Evolutionary conservation across 2,888 invertebrate species (phyloP).

Genomic region (Drosophila diplacantha): DNA sequence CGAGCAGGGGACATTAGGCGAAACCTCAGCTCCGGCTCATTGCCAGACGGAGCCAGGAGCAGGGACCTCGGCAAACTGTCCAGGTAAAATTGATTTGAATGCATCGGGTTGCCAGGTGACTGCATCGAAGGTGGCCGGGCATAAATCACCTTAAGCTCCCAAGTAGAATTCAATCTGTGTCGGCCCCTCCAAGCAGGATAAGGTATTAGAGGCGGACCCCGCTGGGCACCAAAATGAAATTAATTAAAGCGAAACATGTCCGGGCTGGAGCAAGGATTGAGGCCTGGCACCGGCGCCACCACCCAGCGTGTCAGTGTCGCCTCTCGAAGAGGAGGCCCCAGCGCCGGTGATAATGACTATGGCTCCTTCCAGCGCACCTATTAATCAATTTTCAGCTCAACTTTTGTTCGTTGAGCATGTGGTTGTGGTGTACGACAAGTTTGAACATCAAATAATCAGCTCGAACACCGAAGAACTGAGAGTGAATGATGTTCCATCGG

Average conservation of each 20-base stretch:
- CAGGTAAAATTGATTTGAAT: constrained; percentile 38
- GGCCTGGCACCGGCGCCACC: constrained; percentile 38
- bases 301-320: constrained; percentile 42
- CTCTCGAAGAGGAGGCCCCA: constrained; percentile 46
- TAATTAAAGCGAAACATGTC: constrained; percentile 62
- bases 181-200: constrained; percentile 7
- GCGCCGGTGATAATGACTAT: constrained; percentile 25
- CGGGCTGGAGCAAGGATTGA: constrained; percentile 4
- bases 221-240: constrained; percentile 58
- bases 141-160: constrained; percentile 32
- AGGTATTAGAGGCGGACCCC: constrained; percentile 26
- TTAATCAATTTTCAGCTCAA: constrained; percentile 67
- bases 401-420: constrained; percentile 47
- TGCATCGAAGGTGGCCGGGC: constrained; percentile 15
- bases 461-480: constrained; percentile 23
- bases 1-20: constrained; percentile 18
- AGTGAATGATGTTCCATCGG: constrained; percentile 58
- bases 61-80: constrained; percentile 14
- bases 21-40: constrained; percentile 16
- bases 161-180: constrained; percentile 34
- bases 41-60: background rate
- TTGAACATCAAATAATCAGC: constrained; percentile 63
- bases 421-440: constrained; percentile 49
- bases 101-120: constrained; percentile 14
- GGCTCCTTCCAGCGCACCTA: constrained; percentile 48